Base-by-base conservation (phyloP, 2,113 vertebrate genomes). In the Sinosuthora webbiana region DNA sequence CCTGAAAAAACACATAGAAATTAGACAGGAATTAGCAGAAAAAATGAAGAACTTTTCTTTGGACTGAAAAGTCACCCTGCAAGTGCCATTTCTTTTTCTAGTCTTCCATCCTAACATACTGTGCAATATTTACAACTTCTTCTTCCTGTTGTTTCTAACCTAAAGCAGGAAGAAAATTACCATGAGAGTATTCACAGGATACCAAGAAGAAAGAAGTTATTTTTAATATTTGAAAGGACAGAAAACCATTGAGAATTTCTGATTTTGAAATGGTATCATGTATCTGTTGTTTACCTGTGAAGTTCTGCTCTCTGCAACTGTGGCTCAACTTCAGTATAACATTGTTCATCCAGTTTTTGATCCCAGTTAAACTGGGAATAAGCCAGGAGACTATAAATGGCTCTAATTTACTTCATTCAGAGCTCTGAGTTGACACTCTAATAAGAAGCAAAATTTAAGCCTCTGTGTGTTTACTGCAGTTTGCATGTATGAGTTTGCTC, bases 1-100 rank as follows among this genome's bases (percentile, higher is more conserved):
- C 93, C 97, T 99, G 97, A 98, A 96, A 77, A 99, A 98, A 88
- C 99, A 99, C 79, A 97, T 97, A 94, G 98, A 99, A 96, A 97
- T 98, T 80, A 98, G 99, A 95, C 96, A 98, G 90, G 98, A 99
- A 87, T 97, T 99, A 63, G 98, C 98, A 70, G 97, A 98, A 89
- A 98, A 97, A 94, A 98, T 99, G 98, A 99, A 97, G 95, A 98
- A 96, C 84, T 97, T 98, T 80, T 96, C 98, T 64, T 89, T 97
- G 49, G 98, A 98, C 81, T 98, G 93, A 98, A 67, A 33, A 70
- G 15, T 75, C 70, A 47, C 13, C n/a, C 63, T 75, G 70, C 52
- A 62, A 85, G 42, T 94, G 49, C 39, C 42, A 2, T 62, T 78
- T 18, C 42, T 16, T 16, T 63, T 55, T 21, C 68, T 62, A 23